Evolutionary conservation across 2,113 vertebrate species (phyloP).

Genomic region (Pseudorhombus dupliciocellatus): DNA sequence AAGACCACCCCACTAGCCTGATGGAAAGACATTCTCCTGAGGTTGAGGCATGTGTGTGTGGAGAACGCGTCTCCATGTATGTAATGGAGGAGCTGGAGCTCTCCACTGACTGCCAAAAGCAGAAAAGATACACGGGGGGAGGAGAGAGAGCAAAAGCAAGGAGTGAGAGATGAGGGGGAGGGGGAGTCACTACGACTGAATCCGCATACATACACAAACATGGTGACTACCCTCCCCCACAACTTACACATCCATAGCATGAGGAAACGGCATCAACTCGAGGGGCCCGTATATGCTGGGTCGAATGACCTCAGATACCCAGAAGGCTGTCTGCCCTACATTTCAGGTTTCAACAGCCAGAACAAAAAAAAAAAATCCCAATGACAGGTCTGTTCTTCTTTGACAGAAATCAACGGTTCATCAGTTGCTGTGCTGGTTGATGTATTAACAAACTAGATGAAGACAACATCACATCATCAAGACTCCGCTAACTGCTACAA

Average conservation of each 20-base stretch:
- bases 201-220: slow-evolving; percentile 50
- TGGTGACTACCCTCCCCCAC: slow-evolving; percentile 62
- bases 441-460: slow-evolving; percentile 1
- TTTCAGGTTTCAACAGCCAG: slow-evolving; percentile 26
- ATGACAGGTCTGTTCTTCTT: background rate
- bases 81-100: slow-evolving; percentile 62
- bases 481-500: no score
- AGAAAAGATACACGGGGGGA: slow-evolving; percentile 44
- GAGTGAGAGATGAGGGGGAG: slow-evolving; percentile 39
- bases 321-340: slow-evolving; percentile 40
- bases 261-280: slow-evolving; percentile 32
- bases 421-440: slow-evolving; percentile 12
- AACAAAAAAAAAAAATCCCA: background rate
- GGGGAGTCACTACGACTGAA: slow-evolving; percentile 56
- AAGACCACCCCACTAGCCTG: background rate
- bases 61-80: slow-evolving; percentile 19
- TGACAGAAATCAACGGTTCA: background rate
- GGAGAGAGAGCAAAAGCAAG: slow-evolving; percentile 16
- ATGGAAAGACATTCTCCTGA: slow-evolving; percentile 17
- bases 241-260: slow-evolving; percentile 53
- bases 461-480: slow-evolving; percentile 24
- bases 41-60: slow-evolving; percentile 39
- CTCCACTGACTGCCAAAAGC: slow-evolving; percentile 56
- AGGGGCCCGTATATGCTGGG: slow-evolving; percentile 13
- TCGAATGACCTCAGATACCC: slow-evolving; percentile 15